Percentiles rank a stretch among this genome's conserved stretches.
Evolutionary conservation across 2,113 vertebrate species (phyloP).

Genomic region (Platichthys stellatus): DNA sequence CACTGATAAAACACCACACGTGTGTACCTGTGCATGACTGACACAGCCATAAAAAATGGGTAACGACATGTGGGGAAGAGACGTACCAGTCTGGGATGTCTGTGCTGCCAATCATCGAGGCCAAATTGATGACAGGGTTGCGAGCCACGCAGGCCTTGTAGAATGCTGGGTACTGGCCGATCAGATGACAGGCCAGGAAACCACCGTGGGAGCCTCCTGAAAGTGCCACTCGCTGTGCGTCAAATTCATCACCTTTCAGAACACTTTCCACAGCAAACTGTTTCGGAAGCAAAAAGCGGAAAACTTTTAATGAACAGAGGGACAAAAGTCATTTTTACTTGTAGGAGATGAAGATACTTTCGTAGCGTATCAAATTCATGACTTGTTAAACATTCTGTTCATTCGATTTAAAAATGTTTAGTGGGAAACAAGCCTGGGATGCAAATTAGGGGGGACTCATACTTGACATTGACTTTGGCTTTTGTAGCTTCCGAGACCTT

Average conservation of each 20-base stretch:
- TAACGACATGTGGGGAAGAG: too few species aligned
- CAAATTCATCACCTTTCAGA: conserved; percentile 81
- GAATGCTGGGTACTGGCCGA: conserved; percentile 92
- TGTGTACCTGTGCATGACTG: conserved; percentile 1
- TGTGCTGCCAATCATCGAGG: conserved; percentile 89
- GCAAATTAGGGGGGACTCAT: background rate
- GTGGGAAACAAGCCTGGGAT: too few species aligned
- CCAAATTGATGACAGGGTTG: conserved; percentile 93
- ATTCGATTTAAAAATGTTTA: background rate
- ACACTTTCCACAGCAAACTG: conserved; percentile 90
- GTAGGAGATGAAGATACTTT: background rate
- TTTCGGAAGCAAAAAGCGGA: conserved; percentile 1
- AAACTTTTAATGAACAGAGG: background rate
- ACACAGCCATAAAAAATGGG: background rate
- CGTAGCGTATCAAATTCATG: background rate
- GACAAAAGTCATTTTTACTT: background rate
- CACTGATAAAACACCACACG: conserved; percentile 11
- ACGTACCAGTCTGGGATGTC: conserved; percentile 96
- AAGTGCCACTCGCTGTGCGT: conserved; percentile 84
- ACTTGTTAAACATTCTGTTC: too few species aligned
- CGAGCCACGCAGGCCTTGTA: conserved; percentile 89
- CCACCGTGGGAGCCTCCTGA: conserved; percentile 93
- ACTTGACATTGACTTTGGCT: background rate
- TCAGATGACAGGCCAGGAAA: conserved; percentile 94
- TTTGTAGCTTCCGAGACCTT: background rate